These are phyloP conservation scores for Drosophila kepulauana DNA, from an alignment of 1,140 invertebrate species.

Conservation along the genomic window DNA sequence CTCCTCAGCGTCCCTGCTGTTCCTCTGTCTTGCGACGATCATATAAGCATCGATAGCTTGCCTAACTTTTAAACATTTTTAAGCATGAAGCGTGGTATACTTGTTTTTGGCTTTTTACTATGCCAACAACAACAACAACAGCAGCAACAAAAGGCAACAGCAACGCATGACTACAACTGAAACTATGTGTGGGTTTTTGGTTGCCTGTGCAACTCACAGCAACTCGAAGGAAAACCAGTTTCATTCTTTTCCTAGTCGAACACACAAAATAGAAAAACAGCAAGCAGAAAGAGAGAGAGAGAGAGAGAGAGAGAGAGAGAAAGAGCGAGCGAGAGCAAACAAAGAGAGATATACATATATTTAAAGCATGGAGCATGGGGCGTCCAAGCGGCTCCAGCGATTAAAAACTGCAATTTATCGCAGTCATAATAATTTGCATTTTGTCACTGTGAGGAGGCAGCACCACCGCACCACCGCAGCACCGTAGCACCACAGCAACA, in stretches of 20 bases:
- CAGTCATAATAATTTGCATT: constrained; percentile 83
- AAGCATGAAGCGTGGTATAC: constrained; percentile 81
- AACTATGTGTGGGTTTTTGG: constrained; percentile 78
- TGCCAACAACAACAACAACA: constrained; percentile 67
- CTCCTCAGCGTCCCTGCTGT: background rate
- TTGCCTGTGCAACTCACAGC: constrained; percentile 41
- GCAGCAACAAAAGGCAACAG: constrained; percentile 30
- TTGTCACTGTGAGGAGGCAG: constrained; percentile 66
- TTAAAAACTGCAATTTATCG: constrained; percentile 83
- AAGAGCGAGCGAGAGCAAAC: background rate
- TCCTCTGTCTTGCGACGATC: constrained; percentile 34
- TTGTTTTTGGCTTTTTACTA: constrained; percentile 75
- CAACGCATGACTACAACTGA: constrained; percentile 73
- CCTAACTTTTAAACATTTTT: constrained; percentile 70
- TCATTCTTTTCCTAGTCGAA: constrained; percentile 72
- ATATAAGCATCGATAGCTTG: constrained; percentile 77
- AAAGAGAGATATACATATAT: constrained; percentile 45
- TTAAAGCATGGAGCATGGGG: constrained; percentile 50
- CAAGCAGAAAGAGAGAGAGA: constrained; percentile 24
- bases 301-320: constrained; percentile 27
- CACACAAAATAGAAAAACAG: constrained; percentile 39
- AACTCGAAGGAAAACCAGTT: constrained; percentile 66
- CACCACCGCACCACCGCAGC: constrained; percentile 5
- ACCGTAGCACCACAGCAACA: background rate
- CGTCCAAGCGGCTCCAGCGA: constrained; percentile 70